Percentiles rank a stretch among this genome's conserved stretches.
phyloP scores from a whole-genome alignment of 2,888 invertebrate species.

The Synanthedon formicaeformis region DNA sequence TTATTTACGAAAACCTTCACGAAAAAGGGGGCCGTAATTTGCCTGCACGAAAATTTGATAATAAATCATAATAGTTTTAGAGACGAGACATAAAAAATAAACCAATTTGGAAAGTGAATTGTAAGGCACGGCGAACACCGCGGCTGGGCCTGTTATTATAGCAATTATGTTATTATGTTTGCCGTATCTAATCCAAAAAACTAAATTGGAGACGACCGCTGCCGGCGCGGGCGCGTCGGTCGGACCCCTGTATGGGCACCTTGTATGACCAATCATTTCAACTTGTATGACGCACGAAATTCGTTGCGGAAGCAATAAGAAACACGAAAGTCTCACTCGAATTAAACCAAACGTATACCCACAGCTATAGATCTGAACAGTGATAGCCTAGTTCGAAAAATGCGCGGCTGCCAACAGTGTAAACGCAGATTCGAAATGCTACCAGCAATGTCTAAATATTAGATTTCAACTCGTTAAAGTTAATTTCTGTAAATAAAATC shows the following conservation, averaged over 20 bases:
- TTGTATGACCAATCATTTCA: slow-evolving; percentile 50
- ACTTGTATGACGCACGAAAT: slow-evolving; percentile 68
- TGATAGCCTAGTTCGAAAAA: too few species aligned
- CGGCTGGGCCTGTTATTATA: slow-evolving; percentile 63
- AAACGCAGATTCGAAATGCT: too few species aligned
- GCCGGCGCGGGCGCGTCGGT: slow-evolving; percentile 66
- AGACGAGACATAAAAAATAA: slow-evolving; percentile 62
- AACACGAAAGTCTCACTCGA: slow-evolving; percentile 59
- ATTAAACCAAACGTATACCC: slow-evolving; percentile 39
- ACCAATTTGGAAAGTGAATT: slow-evolving; percentile 71
- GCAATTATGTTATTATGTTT: slow-evolving; percentile 70
- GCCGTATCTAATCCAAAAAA: slow-evolving; percentile 71
- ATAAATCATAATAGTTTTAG: slow-evolving; percentile 71
- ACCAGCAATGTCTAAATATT: too few species aligned
- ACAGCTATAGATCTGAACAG: not conserved
- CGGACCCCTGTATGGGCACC: too few species aligned
- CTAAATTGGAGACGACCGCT: slow-evolving; percentile 68
- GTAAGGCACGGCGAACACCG: slow-evolving; percentile 61
- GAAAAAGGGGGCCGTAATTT: slow-evolving; percentile 61
- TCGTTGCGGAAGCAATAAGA: slow-evolving; percentile 70
- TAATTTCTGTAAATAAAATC: too few species aligned
- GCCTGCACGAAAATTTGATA: slow-evolving; percentile 69
- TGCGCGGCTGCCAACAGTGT: too few species aligned
- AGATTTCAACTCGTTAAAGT: too few species aligned
- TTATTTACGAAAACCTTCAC: slow-evolving; percentile 28